Evolutionary conservation across 1,140 invertebrate genomes (phyloP), one percentile per base, ranked within the genome.

Genomic region (Leptinotarsa defecta): DNA sequence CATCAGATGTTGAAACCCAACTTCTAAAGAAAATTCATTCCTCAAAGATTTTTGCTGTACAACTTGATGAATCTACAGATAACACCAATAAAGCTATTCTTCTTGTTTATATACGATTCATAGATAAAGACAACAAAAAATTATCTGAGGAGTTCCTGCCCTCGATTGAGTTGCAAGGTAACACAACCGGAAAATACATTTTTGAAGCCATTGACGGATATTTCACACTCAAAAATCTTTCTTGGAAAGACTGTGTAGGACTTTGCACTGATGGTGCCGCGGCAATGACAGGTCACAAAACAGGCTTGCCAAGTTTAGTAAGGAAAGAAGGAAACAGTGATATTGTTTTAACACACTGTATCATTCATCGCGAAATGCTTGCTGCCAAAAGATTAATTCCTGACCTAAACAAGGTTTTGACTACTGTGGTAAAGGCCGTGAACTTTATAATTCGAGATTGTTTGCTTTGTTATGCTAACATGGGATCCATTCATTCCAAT

Each of bases 271-370:
- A 34, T 34, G 81, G 83, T 68, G 83, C 83, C 63, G 80, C 79
- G 78, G 79, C 83, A 65, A 84, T 85, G 84, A 76, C 81, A 49
- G 81, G 83, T 74, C 79, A 74, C 74, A 75, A 75, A 79, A 80
- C 76, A 75, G 81, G 83, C 77, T 80, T 79, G 76, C 74, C 80
- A 61, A 34, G 27, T 34, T 22, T 77, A 76, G 73, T 75, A 27
- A 77, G 81, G 49, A 80, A 82, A 77, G 74, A 81, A 79, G 80
- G 81, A 76, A 75, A 76, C 57, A 82, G 78, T 74, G 76, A 79
- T 77, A 75, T 75, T 74, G 81, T 78, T 76, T 79, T 69, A 74
- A 81, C 80, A 62, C 82, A 85, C 78, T 83, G 82, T 81, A 78
- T 81, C 75, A 75, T 83, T 62, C 71, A 72, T 63, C 19, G 67